Evolutionary conservation across 2,113 vertebrate species (phyloP).

Genomic region (Ochotona curzoniae): DNA sequence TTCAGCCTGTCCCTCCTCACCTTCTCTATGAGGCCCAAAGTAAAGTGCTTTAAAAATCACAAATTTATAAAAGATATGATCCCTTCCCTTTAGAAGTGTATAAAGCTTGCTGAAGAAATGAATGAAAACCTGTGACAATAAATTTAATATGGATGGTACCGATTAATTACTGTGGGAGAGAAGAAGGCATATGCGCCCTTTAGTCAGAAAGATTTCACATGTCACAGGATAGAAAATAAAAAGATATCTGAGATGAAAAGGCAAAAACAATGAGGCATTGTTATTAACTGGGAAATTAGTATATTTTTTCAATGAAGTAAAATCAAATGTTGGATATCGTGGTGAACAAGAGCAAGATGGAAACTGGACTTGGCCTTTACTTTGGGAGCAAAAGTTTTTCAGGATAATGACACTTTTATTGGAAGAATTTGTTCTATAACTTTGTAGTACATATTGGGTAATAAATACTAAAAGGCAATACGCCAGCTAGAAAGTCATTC

Average conservation of each 20-base stretch:
- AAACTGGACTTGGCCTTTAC: not conserved
- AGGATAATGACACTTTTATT: not conserved
- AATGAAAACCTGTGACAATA: not conserved
- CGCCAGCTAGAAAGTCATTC: not conserved
- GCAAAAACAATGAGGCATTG: not conserved
- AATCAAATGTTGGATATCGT: not conserved
- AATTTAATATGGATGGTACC: not conserved
- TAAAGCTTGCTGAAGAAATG: not conserved
- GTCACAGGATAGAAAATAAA: not conserved
- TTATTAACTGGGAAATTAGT: not conserved
- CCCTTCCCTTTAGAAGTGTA: not conserved
- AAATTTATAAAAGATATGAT: not conserved
- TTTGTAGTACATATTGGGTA: not conserved
- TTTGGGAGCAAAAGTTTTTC: not conserved
- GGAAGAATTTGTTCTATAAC: not conserved
- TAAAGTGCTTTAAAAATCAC: not conserved
- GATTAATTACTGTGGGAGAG: not conserved
- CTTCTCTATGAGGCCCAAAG: not conserved
- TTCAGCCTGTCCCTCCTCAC: not conserved
- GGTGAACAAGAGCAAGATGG: not conserved
- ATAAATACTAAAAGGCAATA: constrained; percentile 28
- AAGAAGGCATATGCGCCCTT: not conserved
- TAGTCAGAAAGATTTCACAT: not conserved
- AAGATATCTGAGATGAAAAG: not conserved
- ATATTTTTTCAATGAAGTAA: not conserved